These are phyloP conservation scores for Drosophila repletoides DNA, from an alignment of 1,140 invertebrate species.

Conservation along the genomic window DNA sequence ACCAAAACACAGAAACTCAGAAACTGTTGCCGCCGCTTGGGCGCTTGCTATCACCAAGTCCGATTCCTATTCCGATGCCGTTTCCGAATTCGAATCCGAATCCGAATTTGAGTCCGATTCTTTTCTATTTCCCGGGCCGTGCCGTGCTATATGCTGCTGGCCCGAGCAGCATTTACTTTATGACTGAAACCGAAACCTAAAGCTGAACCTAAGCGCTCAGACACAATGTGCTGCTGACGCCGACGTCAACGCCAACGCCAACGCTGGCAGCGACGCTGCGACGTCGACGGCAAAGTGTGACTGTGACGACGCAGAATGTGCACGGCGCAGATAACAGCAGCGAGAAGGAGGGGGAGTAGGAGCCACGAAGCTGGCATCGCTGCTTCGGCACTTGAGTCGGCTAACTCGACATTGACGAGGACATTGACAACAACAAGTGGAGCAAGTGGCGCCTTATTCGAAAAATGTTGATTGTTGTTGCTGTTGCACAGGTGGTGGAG, in stretches of 20 bases:
- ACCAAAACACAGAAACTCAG: slow-evolving; percentile 1
- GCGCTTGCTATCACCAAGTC: slow-evolving; percentile 18
- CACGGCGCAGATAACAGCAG: slow-evolving; percentile 58
- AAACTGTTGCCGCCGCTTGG: slow-evolving; percentile 67
- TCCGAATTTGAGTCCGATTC: slow-evolving; percentile 2
- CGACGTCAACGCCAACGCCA: not conserved
- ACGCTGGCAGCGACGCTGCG: slow-evolving; percentile 16
- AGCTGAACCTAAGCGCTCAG: slow-evolving; percentile 50
- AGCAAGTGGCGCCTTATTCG: slow-evolving; percentile 9
- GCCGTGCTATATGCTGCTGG: slow-evolving; percentile 51
- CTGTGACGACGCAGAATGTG: slow-evolving; percentile 66
- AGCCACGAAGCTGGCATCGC: slow-evolving; percentile 21
- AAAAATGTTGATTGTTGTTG: slow-evolving; percentile 26
- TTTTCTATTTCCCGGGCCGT: slow-evolving; percentile 8
- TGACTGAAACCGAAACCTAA: slow-evolving; percentile 54
- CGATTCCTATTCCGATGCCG: not conserved
- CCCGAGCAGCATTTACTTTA: slow-evolving; percentile 74
- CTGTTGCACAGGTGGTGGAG: slow-evolving; percentile 30
- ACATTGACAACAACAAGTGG: slow-evolving; percentile 46
- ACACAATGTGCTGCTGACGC: slow-evolving; percentile 56
- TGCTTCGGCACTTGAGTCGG: slow-evolving; percentile 36
- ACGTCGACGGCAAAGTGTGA: slow-evolving; percentile 49
- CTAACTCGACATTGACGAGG: slow-evolving; percentile 60
- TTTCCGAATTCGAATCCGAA: slow-evolving; percentile 2
- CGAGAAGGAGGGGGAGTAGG: not conserved